Evolutionary conservation across 2,797 vertebrate species (phyloP).

Genomic region (Cheirogaleus major): DNA sequence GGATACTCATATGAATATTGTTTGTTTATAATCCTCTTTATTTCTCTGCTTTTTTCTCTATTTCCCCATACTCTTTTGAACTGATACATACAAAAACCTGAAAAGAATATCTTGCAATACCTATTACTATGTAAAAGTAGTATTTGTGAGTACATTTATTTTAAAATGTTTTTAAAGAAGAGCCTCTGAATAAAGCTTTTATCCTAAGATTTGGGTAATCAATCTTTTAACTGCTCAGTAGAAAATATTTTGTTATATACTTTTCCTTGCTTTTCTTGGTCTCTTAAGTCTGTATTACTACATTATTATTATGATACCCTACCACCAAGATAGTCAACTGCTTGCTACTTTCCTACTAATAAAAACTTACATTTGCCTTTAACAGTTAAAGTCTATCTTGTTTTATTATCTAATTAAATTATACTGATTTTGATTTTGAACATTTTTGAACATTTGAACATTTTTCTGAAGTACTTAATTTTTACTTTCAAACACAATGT

Average conservation of each 20-base stretch:
- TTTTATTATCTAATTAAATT: background rate
- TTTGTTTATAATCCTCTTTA: background rate
- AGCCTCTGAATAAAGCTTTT: background rate
- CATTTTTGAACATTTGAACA: background rate
- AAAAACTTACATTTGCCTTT: slow-evolving; percentile 32
- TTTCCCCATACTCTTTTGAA: slow-evolving; percentile 11
- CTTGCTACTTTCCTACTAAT: background rate
- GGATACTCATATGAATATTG: background rate
- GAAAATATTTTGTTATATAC: background rate
- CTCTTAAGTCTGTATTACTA: background rate
- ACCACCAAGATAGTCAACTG: background rate
- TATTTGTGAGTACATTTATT: background rate
- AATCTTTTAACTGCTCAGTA: background rate
- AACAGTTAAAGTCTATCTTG: background rate
- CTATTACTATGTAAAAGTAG: background rate
- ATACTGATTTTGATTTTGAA: background rate
- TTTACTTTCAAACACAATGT: background rate
- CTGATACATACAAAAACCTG: background rate
- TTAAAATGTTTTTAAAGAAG: slow-evolving; percentile 38
- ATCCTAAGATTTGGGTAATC: background rate
- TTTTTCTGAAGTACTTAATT: background rate
- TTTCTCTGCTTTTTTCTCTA: background rate
- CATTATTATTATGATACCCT: background rate
- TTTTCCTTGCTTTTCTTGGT: background rate
- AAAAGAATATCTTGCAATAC: background rate